These are phyloP conservation scores for Nomada flava DNA, from an alignment of 2,888 invertebrate species.

Conservation along the genomic window DNA sequence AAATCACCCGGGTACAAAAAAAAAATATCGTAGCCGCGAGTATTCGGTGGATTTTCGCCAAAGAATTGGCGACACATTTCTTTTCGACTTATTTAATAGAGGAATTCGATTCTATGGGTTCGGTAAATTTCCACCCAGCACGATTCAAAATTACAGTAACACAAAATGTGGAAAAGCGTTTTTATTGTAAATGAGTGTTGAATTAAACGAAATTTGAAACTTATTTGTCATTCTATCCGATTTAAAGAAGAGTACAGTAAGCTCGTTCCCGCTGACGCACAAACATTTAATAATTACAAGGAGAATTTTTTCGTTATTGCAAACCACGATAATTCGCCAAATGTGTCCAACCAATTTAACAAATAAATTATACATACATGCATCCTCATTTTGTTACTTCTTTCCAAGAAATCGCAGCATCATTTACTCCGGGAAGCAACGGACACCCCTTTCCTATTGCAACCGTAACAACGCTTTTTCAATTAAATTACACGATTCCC, in stretches of 20 bases:
- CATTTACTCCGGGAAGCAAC: background rate
- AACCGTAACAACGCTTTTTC: background rate
- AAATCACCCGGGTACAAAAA: background rate
- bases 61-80: background rate
- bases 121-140: too few species aligned
- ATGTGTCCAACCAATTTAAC: too few species aligned
- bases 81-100: too few species aligned
- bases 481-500: conserved; percentile 8
- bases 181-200: too few species aligned
- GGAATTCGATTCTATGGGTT: too few species aligned
- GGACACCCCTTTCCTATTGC: background rate
- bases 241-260: too few species aligned
- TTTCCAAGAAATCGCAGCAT: background rate
- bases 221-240: too few species aligned
- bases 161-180: background rate
- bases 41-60: background rate
- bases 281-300: too few species aligned
- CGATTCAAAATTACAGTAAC: background rate
- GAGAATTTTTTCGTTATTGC: too few species aligned
- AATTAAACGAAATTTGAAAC: too few species aligned
- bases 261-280: too few species aligned
- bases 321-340: too few species aligned
- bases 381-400: background rate
- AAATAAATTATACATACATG: background rate
- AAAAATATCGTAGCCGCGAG: background rate